Base-by-base conservation (phyloP, 92 coral and sea anemone genomes). In the Heliopora coerulea region DNA sequence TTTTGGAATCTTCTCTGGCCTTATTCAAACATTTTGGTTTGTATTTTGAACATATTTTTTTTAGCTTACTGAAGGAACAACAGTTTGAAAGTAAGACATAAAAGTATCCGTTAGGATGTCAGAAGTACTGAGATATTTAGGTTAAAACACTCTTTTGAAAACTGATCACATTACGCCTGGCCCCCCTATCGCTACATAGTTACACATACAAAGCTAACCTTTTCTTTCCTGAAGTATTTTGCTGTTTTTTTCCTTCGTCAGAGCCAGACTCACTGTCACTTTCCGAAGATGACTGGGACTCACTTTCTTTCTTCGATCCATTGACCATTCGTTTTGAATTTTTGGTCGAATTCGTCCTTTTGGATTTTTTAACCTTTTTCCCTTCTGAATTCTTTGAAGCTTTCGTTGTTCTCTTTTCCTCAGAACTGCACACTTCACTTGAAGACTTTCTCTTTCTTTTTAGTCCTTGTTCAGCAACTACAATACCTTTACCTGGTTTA, bases 391-490 rank as follows among this genome's bases (percentile, higher is more conserved):
- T 33, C 8, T 39, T 42, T 65, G 49, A 27, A 4, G 49, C 31
- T 15, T 37, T 31, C 25, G 56, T 26, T 12, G 10, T 37, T 6
- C 28, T 18, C 14, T 54, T 60, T 17, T 26, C 26, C 19, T 62
- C 81, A 62, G 3, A 18, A 0, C 32, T 50, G 56, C 49, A 30
- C 21, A 62, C 81, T n/a, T 76, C 81, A 32, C 81, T 76, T 21
- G 81, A 76, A 1, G 61, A 40, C n/a, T 46, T 56, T 61, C 81
- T 49, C 54, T 39, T 75, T 59, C 73, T 31, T 35, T 24, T 57
- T 23, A 13, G 35, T 59, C 52, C 69, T n/a, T 61, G 50, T 70
- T 57, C 30, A 12, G 28, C 56, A n/a, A 27, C 39, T 28, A 23
- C 49, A 33, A 48, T 54, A 37, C 19, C 59, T 15, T 59, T 68